Base-by-base conservation (phyloP, 2,113 vertebrate species). In the Scytalopus superciliaris region DNA sequence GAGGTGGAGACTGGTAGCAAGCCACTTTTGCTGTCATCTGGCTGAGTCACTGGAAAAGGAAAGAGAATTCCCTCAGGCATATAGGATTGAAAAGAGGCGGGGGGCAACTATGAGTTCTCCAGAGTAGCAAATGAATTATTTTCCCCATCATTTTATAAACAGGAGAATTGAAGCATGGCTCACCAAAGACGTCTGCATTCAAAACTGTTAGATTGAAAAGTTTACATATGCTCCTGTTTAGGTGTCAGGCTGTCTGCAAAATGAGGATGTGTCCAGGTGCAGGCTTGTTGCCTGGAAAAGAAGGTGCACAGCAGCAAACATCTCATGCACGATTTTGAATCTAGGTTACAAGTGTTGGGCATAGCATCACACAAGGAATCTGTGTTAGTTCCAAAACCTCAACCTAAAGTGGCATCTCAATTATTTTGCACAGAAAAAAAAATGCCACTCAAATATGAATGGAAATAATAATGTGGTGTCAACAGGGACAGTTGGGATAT, bases 321-420 rank as follows among this genome's bases (percentile, higher is more conserved):
- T 52, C 94, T 88, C 52, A 60, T 69, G 33, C 12, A 14, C 6
- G 40, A 8, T 82, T 90, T 83, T 86, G 75, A 83, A 80, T 25
- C 27, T 73, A 17, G 2, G 2, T 4, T 40, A 25, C 22, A 73
- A 76, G 7, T 0, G 0, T 21, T 67, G 21, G 28, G 31, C 59
- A 16, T 42, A 40, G 39, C 28, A 49, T 35, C 18, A 53, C 16
- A 33, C 37, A 63, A 37, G 13, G 15, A 53, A 62, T 21, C 12
- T n/a, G 19, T n/a, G 27, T 9, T 13, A 64, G 40, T 45, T 47
- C 21, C 28, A n/a, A 47, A 84, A 39, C 2, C 13, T 22, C 31
- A 89, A 63, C 21, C 10, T 31, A 62, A 90, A 83, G 17, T 14
- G 30, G 9, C 8, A 12, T 56, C 44, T 68, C 21, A 24, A 23